Conservation (phyloP, 2,797 vertebrate genomes). For the Orientallactaga sibirica region DNA sequence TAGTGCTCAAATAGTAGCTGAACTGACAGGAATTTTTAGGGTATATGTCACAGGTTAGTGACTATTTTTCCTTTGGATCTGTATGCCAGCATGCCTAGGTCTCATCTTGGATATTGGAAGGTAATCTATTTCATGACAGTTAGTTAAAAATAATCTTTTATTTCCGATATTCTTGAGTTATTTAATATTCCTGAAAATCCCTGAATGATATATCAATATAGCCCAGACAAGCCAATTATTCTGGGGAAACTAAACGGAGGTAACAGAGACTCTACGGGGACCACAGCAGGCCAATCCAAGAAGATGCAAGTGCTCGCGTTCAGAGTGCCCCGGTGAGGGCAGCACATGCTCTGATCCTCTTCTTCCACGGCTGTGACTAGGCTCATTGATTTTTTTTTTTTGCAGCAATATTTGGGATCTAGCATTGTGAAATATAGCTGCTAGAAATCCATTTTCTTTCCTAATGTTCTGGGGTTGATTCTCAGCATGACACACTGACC, state of each 20-base stretch:
- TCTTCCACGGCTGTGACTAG: not conserved
- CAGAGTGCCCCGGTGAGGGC: not conserved
- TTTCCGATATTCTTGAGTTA: not conserved
- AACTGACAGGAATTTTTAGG: not conserved
- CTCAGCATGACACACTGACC: not conserved
- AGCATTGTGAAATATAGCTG: not conserved
- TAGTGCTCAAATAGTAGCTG: not conserved
- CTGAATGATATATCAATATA: not conserved
- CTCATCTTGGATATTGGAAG: not conserved
- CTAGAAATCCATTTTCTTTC: not conserved
- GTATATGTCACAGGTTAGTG: not conserved
- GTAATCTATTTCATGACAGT: not conserved
- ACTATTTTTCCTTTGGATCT: not conserved
- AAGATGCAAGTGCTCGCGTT: not conserved
- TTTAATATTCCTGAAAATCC: not conserved
- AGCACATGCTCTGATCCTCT: not conserved
- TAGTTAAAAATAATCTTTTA: not conserved
- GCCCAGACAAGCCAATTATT: not conserved
- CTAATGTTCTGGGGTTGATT: not conserved
- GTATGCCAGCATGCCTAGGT: not conserved
- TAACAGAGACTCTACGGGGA: not conserved
- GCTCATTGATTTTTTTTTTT: not conserved
- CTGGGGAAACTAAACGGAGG: not conserved
- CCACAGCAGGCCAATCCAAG: not conserved
- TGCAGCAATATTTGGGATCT: not conserved